phyloP scores from a whole-genome alignment of 1,140 invertebrate species.

The Platyscapa corneri region DNA sequence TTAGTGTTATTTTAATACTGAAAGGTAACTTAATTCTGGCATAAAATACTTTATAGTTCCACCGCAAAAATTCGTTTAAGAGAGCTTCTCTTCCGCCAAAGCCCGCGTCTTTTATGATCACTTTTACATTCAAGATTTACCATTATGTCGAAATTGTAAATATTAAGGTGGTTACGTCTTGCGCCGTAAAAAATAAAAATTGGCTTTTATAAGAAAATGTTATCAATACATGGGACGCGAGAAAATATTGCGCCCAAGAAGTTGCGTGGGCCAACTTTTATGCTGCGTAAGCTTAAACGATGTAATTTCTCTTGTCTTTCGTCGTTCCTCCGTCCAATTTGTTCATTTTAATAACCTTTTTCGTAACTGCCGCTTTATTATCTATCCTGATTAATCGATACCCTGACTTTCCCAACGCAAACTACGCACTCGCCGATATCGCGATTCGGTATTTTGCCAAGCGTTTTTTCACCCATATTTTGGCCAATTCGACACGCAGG shows the following conservation, averaged over 20 bases:
- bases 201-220: background rate
- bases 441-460: no score
- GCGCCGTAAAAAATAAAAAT: background rate
- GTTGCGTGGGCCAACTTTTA: no score
- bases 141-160: conserved; percentile 13
- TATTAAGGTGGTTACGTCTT: background rate
- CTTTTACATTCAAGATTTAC: conserved; percentile 12
- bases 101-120: background rate
- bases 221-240: background rate
- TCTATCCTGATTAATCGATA: no score
- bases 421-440: no score
- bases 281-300: no score
- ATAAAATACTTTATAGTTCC: conserved; percentile 17
- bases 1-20: conserved; percentile 17
- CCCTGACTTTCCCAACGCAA: no score
- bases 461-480: no score
- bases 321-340: no score
- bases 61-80: conserved; percentile 12
- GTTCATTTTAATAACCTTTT: no score
- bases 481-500: no score
- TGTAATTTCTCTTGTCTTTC: no score
- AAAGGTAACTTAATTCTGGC: conserved; percentile 8
- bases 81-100: background rate
- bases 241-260: background rate
- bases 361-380: no score